A percentile compares a stretch with the other conserved stretches of the same genome.
phyloP scores from a whole-genome alignment of 2,888 invertebrate species.

The Molanna angustata region DNA sequence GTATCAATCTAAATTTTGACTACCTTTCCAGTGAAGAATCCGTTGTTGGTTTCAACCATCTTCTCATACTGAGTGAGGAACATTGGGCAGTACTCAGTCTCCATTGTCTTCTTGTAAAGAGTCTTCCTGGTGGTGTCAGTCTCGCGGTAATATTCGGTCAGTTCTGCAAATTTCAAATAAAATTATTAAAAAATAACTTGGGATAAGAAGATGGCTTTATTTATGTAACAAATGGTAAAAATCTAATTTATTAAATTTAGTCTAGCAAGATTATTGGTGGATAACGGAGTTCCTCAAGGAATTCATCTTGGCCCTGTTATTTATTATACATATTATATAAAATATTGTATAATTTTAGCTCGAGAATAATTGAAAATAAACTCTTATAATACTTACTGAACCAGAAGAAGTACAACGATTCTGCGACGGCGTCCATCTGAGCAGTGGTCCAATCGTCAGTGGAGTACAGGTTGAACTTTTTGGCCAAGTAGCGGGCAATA shows the following conservation, averaged over 20 bases:
- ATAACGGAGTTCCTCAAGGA: too few relatives aligned
- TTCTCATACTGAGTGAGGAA: constrained; percentile 34
- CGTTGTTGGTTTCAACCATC: constrained; percentile 34
- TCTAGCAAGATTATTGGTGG: too few relatives aligned
- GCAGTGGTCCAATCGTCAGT: constrained; percentile 49
- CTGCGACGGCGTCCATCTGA: constrained; percentile 47
- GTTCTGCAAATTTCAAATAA: constrained; percentile 20
- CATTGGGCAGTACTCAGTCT: constrained; percentile 32
- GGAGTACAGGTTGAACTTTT: constrained; percentile 48
- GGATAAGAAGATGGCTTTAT: too few relatives aligned
- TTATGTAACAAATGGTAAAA: too few relatives aligned
- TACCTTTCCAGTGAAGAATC: constrained; percentile 36
- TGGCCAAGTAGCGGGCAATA: constrained; percentile 54
- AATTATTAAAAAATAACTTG: too few relatives aligned
- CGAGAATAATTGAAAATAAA: too few relatives aligned
- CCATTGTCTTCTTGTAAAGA: constrained; percentile 28
- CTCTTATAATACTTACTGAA: constrained; percentile 46
- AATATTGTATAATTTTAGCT: too few relatives aligned
- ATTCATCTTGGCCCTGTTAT: too few relatives aligned
- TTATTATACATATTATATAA: too few relatives aligned
- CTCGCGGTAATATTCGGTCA: constrained; percentile 32
- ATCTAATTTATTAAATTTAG: too few relatives aligned
- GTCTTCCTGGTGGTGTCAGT: constrained; percentile 31
- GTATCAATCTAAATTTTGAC: background rate
- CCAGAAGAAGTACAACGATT: constrained; percentile 51